phyloP scores from a whole-genome alignment of 2,888 invertebrate species.

The Cephus runcator region DNA sequence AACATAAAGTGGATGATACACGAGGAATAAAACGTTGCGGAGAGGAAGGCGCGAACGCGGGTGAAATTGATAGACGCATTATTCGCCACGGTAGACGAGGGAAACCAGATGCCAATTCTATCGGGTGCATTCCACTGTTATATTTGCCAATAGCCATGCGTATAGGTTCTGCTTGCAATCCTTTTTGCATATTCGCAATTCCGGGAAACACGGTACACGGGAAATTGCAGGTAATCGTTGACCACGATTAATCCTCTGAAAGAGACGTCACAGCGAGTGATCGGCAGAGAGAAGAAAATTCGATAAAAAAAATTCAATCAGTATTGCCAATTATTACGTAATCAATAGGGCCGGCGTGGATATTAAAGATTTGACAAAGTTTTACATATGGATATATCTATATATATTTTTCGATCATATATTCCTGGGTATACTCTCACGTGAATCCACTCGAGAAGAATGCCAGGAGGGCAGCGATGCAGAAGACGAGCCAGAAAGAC shows the following conservation, averaged over 20 bases:
- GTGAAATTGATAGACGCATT: background rate
- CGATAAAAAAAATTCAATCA: no score
- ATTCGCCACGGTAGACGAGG: no score
- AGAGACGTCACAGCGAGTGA: background rate
- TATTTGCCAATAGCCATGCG: background rate
- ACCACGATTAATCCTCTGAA: background rate
- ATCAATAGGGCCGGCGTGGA: background rate
- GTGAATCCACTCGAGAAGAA: background rate
- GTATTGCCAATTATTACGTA: background rate
- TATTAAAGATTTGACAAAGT: background rate
- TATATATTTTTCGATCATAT: background rate
- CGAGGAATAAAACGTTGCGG: conserved; percentile 6
- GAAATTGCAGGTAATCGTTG: background rate
- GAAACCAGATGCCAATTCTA: no score
- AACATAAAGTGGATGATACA: conserved; percentile 8
- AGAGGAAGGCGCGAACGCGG: background rate
- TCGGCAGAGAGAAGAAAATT: background rate
- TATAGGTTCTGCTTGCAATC: background rate
- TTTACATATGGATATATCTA: background rate
- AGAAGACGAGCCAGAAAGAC: background rate
- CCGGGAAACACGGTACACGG: background rate
- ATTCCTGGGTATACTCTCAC: background rate
- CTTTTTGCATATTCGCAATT: background rate
- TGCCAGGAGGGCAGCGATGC: background rate
- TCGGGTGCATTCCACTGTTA: background rate